A percentile compares a stretch with the other conserved stretches of the same genome.
phyloP scores from a whole-genome alignment of 2,888 invertebrate genomes.

The Anthophora plumipes region DNA sequence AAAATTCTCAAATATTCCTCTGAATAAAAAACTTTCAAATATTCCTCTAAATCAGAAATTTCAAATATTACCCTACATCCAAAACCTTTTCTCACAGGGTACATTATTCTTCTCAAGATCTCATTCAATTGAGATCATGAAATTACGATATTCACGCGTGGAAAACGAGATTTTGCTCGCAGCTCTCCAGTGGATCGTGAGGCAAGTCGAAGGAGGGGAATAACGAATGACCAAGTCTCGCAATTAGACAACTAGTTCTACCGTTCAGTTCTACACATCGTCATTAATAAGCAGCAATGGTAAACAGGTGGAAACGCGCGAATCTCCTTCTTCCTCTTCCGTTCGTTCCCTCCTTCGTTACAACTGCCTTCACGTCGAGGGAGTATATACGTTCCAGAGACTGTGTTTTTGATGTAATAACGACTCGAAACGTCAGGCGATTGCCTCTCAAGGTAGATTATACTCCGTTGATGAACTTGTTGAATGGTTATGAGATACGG shows the following conservation, averaged over 20 bases:
- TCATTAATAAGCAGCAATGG: constrained; percentile 36
- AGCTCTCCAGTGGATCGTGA: not conserved
- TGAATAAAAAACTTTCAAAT: too few species aligned
- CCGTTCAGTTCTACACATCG: constrained; percentile 24
- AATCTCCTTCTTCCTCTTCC: constrained; percentile 20
- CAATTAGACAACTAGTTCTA: constrained; percentile 59
- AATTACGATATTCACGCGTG: not conserved
- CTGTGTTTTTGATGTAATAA: constrained; percentile 7
- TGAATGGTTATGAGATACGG: constrained; percentile 9
- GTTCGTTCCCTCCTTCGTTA: constrained; percentile 1
- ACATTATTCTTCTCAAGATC: too few species aligned
- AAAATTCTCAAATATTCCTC: too few species aligned
- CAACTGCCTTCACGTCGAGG: constrained; percentile 5
- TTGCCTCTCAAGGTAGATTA: not conserved
- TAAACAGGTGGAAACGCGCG: constrained; percentile 53
- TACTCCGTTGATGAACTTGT: constrained; percentile 1
- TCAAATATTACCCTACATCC: too few species aligned
- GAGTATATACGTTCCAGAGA: constrained; percentile 27
- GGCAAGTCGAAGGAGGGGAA: constrained; percentile 23
- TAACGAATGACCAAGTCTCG: constrained; percentile 55
- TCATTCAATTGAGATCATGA: not conserved
- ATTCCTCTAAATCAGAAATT: too few species aligned
- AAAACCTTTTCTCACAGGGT: too few species aligned
- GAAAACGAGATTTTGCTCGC: not conserved
- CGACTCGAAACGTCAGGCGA: not conserved